A percentile compares a stretch with the other conserved stretches of the same genome.
phyloP scores from a whole-genome alignment of 2,113 vertebrate genomes.

The Bubo scandiacus region DNA sequence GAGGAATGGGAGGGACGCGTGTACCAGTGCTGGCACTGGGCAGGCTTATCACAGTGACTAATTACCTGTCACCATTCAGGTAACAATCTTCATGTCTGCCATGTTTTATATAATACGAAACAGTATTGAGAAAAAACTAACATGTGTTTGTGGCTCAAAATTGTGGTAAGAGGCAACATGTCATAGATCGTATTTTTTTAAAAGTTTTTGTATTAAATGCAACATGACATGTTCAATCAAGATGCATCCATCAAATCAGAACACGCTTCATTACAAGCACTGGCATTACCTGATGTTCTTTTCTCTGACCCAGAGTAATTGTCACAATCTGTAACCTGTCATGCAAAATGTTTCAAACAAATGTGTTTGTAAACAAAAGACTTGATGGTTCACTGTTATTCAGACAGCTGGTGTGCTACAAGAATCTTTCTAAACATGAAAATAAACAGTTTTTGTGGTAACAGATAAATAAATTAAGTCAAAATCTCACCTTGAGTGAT shows the following conservation, averaged over 20 bases:
- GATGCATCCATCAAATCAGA: background rate
- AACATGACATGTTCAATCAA: background rate
- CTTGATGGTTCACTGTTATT: background rate
- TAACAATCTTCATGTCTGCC: background rate
- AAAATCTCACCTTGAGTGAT: background rate
- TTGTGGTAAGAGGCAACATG: background rate
- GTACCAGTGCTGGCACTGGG: background rate
- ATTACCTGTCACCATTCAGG: background rate
- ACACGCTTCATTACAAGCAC: background rate
- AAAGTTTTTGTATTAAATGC: background rate
- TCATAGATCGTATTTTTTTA: background rate
- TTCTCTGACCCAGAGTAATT: background rate
- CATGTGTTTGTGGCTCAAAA: background rate
- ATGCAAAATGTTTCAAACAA: slow-evolving; percentile 18
- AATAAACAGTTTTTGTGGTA: background rate
- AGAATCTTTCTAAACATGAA: background rate
- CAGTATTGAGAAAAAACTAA: background rate
- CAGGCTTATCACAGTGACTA: background rate
- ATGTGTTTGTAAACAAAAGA: background rate
- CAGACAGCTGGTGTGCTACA: background rate
- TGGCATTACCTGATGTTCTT: background rate
- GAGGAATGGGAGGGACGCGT: background rate
- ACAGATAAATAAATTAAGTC: background rate
- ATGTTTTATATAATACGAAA: background rate
- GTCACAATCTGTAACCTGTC: background rate